These are phyloP conservation scores for Meleagris gallopavo DNA, from an alignment of 2,113 vertebrate genomes.

Conservation along the genomic window DNA sequence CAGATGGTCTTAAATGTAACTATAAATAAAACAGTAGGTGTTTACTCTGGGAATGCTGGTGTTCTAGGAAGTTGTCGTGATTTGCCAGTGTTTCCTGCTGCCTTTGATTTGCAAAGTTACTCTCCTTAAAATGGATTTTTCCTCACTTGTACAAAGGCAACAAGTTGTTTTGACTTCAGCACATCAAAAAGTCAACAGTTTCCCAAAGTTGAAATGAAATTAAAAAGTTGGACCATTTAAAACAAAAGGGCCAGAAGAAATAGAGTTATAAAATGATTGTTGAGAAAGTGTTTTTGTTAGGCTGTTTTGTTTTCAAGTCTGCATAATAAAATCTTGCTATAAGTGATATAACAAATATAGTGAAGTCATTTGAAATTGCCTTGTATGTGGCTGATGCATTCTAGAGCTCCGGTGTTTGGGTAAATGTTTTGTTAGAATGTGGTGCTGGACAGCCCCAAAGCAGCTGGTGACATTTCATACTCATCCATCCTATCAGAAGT, in stretches of 20 bases:
- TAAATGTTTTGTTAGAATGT: not conserved
- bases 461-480: constrained; percentile 41
- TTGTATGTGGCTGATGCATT: not conserved
- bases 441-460: constrained; percentile 1
- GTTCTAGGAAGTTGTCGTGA: not conserved
- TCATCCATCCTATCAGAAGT: not conserved
- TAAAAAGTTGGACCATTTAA: not conserved
- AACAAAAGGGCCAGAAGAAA: not conserved
- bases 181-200: not conserved
- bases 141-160: not conserved
- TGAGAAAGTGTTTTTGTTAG: not conserved
- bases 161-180: not conserved
- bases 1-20: constrained; percentile 56
- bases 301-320: not conserved
- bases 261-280: not conserved
- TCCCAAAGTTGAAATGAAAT: not conserved
- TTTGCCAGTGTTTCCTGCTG: not conserved
- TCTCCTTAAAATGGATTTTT: not conserved
- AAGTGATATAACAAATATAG: not conserved
- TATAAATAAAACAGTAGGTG: constrained; percentile 66
- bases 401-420: not conserved
- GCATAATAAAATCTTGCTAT: not conserved
- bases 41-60: constrained; percentile 37
- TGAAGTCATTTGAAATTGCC: not conserved
- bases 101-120: not conserved